Conservation (phyloP, 2,797 vertebrate species). For the Syngnathus acus region DNA sequence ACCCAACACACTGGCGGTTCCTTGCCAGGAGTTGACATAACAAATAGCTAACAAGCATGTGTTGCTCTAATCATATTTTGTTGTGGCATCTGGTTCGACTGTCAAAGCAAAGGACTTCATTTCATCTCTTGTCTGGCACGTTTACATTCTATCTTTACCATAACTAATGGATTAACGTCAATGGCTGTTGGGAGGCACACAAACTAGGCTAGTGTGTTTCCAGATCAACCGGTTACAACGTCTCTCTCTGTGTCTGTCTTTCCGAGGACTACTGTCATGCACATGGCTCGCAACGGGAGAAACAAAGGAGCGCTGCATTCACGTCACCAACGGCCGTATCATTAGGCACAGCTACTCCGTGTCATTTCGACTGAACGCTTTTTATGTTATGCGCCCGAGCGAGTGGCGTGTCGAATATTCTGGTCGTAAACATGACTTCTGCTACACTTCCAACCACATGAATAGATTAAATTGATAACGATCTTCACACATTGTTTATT, state of each 20-base stretch:
- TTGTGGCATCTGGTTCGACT: slow-evolving; percentile 10
- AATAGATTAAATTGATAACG: background rate
- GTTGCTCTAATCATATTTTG: background rate
- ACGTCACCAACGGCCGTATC: background rate
- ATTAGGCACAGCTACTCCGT: background rate
- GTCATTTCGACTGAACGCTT: background rate
- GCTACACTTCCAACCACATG: background rate
- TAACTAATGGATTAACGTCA: slow-evolving; percentile 35
- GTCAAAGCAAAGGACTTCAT: slow-evolving; percentile 2
- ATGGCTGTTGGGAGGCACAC: slow-evolving; percentile 33
- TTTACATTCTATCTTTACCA: slow-evolving; percentile 32
- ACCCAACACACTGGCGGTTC: slow-evolving; percentile 38
- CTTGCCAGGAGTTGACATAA: slow-evolving; percentile 63
- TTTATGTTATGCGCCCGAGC: background rate
- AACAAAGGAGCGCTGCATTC: slow-evolving; percentile 10
- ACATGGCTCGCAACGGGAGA: slow-evolving; percentile 16
- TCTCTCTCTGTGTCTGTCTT: slow-evolving; percentile 16
- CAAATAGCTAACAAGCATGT: slow-evolving; percentile 29
- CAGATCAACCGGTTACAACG: slow-evolving; percentile 55
- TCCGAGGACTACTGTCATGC: slow-evolving; percentile 10
- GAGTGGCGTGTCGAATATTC: background rate
- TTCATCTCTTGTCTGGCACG: slow-evolving; percentile 4
- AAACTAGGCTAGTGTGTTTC: slow-evolving; percentile 53
- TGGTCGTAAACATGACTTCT: background rate
- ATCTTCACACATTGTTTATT: background rate